Evolutionary conservation across 2,888 invertebrate genomes (phyloP), one percentile per base, ranked within the genome.

Genomic region (Allygus modestus): DNA sequence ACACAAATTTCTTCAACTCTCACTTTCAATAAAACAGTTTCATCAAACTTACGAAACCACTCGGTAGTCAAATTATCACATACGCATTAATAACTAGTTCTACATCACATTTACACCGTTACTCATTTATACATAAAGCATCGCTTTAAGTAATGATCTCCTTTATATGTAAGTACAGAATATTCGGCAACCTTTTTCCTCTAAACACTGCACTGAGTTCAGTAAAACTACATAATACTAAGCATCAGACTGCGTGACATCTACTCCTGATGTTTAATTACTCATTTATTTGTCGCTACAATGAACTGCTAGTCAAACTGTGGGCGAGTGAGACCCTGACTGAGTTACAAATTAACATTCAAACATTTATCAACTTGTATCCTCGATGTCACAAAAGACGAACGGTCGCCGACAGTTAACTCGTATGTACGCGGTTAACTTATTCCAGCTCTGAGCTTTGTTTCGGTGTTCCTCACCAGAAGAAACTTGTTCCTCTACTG

Each of bases 201-300:
- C 12, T 46, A 46, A 23, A 23, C 1, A 28, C 31, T 28, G 31
- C 15, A 17, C 65, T 23, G 58, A 23, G 23, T 28, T 12, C 5
- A 12, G 65, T 28, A 65, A 65, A 28, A 31, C 65, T 65, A 65
- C 31, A 31, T 65, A 65, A 65, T 65, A 65, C 65, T 65, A 65
- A 12, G 7, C 0, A 11, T 65, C 65, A 65, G 65, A 65, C 65
- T 65, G 2, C 12, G 23, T 9, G 5, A 4, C 4, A 5, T 23
- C 54, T n/a, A n/a, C n/a, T n/a, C n/a, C n/a, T n/a, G n/a, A n/a
- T n/a, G n/a, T n/a, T n/a, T n/a, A n/a, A n/a, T n/a, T n/a, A n/a
- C n/a, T n/a, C n/a, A n/a, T n/a, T n/a, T n/a, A n/a, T n/a, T n/a
- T n/a, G n/a, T n/a, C n/a, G n/a, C n/a, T n/a, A n/a, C n/a, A n/a